Base-by-base conservation (phyloP, 2,888 invertebrate species). In the Aromia moschata region DNA sequence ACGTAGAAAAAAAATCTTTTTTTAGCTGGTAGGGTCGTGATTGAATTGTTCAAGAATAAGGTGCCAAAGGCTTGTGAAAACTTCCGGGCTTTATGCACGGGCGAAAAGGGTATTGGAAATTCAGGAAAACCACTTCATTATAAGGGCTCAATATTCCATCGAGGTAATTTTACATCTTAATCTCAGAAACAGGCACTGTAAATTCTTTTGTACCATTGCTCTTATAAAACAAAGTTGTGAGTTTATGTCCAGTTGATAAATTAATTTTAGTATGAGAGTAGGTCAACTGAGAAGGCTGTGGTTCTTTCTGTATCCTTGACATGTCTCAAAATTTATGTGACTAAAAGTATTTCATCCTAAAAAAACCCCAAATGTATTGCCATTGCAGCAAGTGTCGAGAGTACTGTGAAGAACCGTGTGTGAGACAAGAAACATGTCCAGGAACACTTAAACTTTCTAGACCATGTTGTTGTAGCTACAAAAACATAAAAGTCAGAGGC, bases 11-110 rank as follows among this genome's bases (percentile, higher is more conserved):
- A n/a, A n/a, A n/a, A n/a, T n/a, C n/a, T n/a, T 38, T 20, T 83
- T 83, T 60, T 79, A 90, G 93, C 88, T 74, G 94, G 94, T 3
- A 84, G 94, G 68, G 84, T 97, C 56, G 84, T 97, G 12, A 91
- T 97, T 75, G 93, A 96, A 80, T 83, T 98, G 56, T 91, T 89
- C 78, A 89, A 87, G 74, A 88, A 96, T 82, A 81, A 89, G 51
- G 93, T 92, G 59, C 96, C 97, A 16, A 89, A 86, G 77, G 93
- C 96, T 2, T 92, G 89, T 41, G 96, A 96, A 80, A 97, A 98
- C 82, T 97, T 97, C 78, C 85, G 95, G 67, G 89, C 90, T 1
- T 81, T 98, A 1, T 98, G 98, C 77, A 96, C 96, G 0, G 96
- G 96, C 1, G 95, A 97, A 80, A 89, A 85, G 64, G 95, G 96